Evolutionary conservation across 1,140 invertebrate genomes (phyloP), one percentile per base, ranked within the genome.

Genomic region (Aplysia californica): DNA sequence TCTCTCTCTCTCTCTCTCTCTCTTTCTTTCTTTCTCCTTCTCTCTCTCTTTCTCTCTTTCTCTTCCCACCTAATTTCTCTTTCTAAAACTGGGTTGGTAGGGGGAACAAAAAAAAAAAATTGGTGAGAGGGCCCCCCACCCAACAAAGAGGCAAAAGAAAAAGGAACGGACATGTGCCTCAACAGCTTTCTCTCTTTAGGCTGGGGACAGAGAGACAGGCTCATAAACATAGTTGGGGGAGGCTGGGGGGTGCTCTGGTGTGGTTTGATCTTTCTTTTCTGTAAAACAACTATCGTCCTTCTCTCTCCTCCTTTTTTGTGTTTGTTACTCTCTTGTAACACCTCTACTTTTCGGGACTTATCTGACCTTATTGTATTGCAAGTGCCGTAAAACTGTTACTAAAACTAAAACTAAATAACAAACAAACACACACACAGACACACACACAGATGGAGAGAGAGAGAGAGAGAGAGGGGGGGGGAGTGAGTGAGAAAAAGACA

Each of bases 401-500:
- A n/a, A n/a, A n/a, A n/a, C n/a, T n/a, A n/a, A n/a, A n/a, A n/a
- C n/a, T n/a, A n/a, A n/a, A n/a, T n/a, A n/a, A n/a, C n/a, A n/a
- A n/a, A n/a, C n/a, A n/a, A n/a, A n/a, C n/a, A n/a, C n/a, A n/a
- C n/a, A n/a, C n/a, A n/a, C n/a, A n/a, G n/a, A n/a, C n/a, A n/a
- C n/a, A n/a, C n/a, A n/a, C n/a, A n/a, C n/a, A n/a, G n/a, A n/a
- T n/a, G n/a, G n/a, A n/a, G n/a, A n/a, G n/a, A n/a, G n/a, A n/a
- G n/a, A n/a, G n/a, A n/a, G n/a, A n/a, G n/a, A n/a, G n/a, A n/a
- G n/a, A n/a, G n/a, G n/a, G n/a, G n/a, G n/a, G n/a, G n/a, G n/a
- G n/a, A n/a, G n/a, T n/a, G 64, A 66, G 33, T 10, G 64, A 35
- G 10, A 66, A 35, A 66, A 23, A 66, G 64, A 66, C 23, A 66